phyloP scores from a whole-genome alignment of 1,140 invertebrate genomes.

The Lepidurus couesii region DNA sequence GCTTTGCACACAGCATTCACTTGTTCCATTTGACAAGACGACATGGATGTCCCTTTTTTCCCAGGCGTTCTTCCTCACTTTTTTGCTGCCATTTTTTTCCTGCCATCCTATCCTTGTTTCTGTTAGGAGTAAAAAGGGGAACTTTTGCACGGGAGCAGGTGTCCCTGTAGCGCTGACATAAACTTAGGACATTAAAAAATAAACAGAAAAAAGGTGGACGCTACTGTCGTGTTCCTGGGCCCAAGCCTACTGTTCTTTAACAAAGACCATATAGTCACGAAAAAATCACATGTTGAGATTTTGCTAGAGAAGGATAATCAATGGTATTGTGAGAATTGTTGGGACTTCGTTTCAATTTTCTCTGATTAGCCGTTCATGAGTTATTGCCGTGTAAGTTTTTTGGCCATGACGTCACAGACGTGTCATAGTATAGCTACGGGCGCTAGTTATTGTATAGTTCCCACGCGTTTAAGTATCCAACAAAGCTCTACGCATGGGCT shows the following conservation, averaged over 20 bases:
- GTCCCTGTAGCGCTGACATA: conserved; percentile 17
- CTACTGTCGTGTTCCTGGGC: neutral
- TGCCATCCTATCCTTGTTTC: neutral
- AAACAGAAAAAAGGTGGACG: neutral
- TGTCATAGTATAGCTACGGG: too few species aligned
- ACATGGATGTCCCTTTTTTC: neutral
- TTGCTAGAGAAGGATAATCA: too few species aligned
- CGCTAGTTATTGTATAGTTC: too few species aligned
- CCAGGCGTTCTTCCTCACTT: neutral
- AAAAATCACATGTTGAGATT: neutral
- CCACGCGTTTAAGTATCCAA: too few species aligned
- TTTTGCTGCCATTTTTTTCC: neutral
- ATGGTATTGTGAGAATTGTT: too few species aligned
- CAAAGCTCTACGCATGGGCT: too few species aligned
- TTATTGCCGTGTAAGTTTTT: too few species aligned
- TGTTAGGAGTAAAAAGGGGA: neutral
- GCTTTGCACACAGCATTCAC: neutral
- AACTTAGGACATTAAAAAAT: neutral
- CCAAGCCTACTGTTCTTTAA: too few species aligned
- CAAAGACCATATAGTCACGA: neutral
- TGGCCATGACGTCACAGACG: too few species aligned
- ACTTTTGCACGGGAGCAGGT: conserved; percentile 20
- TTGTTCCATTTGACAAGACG: neutral
- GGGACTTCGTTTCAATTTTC: too few species aligned
- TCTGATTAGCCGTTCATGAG: too few species aligned